A percentile compares a stretch with the other conserved stretches of the same genome.
These are phyloP conservation scores for Drosophila kokeensis DNA, from an alignment of 2,888 invertebrate species.

Conservation along the genomic window DNA sequence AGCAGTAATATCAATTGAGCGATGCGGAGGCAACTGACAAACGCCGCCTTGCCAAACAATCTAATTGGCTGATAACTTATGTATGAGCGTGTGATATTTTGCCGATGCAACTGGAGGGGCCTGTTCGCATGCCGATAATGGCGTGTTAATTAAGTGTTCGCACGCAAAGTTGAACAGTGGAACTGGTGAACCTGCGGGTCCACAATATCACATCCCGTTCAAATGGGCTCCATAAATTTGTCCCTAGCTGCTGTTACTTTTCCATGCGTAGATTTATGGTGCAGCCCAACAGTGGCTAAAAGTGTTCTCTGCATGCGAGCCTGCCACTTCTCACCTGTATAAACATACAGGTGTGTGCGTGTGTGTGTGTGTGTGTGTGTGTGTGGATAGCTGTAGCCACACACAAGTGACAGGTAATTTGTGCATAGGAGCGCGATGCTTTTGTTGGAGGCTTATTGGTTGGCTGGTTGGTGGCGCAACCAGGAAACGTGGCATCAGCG, in stretches of 20 bases:
- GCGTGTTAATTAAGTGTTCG: slow-evolving; percentile 70
- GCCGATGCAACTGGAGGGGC: slow-evolving; percentile 6
- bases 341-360: not conserved
- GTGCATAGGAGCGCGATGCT: slow-evolving; percentile 61
- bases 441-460: not conserved
- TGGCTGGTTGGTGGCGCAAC: not conserved
- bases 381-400: slow-evolving; percentile 33
- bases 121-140: slow-evolving; percentile 55
- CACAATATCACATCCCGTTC: slow-evolving; percentile 25
- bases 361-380: slow-evolving; percentile 1
- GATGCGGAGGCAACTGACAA: not conserved
- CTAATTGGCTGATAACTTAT: slow-evolving; percentile 53
- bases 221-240: slow-evolving; percentile 60
- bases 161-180: slow-evolving; percentile 63
- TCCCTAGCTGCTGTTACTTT: not conserved
- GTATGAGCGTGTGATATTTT: slow-evolving; percentile 11
- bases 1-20: slow-evolving; percentile 39
- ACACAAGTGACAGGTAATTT: slow-evolving; percentile 78
- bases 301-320: slow-evolving; percentile 22
- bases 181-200: slow-evolving; percentile 12
- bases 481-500: not conserved
- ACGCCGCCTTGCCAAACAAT: slow-evolving; percentile 2
- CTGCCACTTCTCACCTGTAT: slow-evolving; percentile 33
- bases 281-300: slow-evolving; percentile 38
- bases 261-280: slow-evolving; percentile 58